Conservation (phyloP, 2,888 invertebrate species). For the Drosophila ezoana region DNA sequence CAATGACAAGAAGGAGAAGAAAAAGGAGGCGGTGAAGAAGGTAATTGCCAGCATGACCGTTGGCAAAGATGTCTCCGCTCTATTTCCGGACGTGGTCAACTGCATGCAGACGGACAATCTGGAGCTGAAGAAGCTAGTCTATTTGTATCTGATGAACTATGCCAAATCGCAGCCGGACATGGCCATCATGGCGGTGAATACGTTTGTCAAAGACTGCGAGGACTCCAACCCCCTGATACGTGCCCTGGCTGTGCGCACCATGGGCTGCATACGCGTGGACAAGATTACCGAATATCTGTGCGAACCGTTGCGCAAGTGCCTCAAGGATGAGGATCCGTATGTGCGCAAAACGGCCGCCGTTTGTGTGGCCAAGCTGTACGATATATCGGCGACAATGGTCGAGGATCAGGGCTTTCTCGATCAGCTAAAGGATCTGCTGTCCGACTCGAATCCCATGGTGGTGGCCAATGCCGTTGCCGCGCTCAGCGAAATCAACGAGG, state of each 20-base stretch:
- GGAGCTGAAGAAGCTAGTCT: slow-evolving; percentile 99
- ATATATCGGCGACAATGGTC: slow-evolving; percentile 93
- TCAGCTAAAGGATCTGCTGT: slow-evolving; percentile 97
- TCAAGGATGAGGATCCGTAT: slow-evolving; percentile 98
- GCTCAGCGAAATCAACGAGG: slow-evolving; percentile 98
- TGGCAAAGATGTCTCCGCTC: slow-evolving; percentile 99
- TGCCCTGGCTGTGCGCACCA: slow-evolving; percentile 98
- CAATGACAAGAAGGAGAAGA: slow-evolving; percentile 99
- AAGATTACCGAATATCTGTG: slow-evolving; percentile 99
- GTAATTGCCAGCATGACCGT: slow-evolving; percentile 99
- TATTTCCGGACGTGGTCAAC: slow-evolving; percentile 99
- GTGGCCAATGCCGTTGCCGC: slow-evolving; percentile 99
- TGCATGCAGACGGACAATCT: slow-evolving; percentile 99
- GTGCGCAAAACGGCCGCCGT: slow-evolving; percentile 99
- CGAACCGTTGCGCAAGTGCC: slow-evolving; percentile 97
- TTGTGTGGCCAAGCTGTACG: slow-evolving; percentile 99
- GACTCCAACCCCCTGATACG: slow-evolving; percentile 99
- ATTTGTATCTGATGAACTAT: slow-evolving; percentile 99
- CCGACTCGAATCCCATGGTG: slow-evolving; percentile 99
- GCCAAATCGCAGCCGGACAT: slow-evolving; percentile 99
- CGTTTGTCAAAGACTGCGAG: slow-evolving; percentile 99
- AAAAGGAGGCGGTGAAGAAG: slow-evolving; percentile 99
- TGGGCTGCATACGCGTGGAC: slow-evolving; percentile 99
- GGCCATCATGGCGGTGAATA: slow-evolving; percentile 99
- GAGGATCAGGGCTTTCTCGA: slow-evolving; percentile 96